Evolutionary conservation across 1,140 invertebrate species (phyloP), one percentile per base, ranked within the genome.

Genomic region (Heliconius melpomene): DNA sequence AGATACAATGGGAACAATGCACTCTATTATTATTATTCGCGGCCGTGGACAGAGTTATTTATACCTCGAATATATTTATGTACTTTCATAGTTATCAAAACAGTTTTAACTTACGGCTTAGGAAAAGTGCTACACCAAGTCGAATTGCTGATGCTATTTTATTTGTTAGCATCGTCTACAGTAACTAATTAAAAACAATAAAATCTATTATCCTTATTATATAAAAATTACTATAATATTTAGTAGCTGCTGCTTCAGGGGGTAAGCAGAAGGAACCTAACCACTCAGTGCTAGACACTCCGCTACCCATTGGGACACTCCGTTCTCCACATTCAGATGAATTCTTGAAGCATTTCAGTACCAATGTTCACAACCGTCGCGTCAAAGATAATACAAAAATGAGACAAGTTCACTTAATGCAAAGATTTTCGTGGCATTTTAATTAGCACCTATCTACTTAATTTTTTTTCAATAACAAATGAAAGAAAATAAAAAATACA

Each of bases 1-100:
- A 86, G 81, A 86, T 79, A 89, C 87, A 89, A 86, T 85, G 84
- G 79, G 86, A 84, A 89, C 88, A 88, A 90, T 86, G 84, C 84
- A 82, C 82, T 82, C 77, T 79, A 79, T 84, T 83, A 88, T 86
- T 87, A 83, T 82, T 82, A 79, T 83, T 81, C 77, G 73, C 77
- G 80, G 78, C 78, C 77, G 70, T 78, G 80, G 79, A 75, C 77
- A 23, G 75, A 84, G 79, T 84, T 86, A 85, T 87, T 87, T 85
- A 85, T 84, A 66, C 11, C 60, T 66, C 26, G 9, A 29, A 66
- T 66, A 66, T 66, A 74, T 74, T 74, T 74, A 74, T 74, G 72
- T 29, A 66, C 23, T 66, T 66, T 29, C 26, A 66, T 29, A 66
- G 26, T 66, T 66, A 66, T 66, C 60, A 66, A 26, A 66, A 66